Conservation (phyloP, 2,888 invertebrate genomes). For the Euclidia mi region DNA sequence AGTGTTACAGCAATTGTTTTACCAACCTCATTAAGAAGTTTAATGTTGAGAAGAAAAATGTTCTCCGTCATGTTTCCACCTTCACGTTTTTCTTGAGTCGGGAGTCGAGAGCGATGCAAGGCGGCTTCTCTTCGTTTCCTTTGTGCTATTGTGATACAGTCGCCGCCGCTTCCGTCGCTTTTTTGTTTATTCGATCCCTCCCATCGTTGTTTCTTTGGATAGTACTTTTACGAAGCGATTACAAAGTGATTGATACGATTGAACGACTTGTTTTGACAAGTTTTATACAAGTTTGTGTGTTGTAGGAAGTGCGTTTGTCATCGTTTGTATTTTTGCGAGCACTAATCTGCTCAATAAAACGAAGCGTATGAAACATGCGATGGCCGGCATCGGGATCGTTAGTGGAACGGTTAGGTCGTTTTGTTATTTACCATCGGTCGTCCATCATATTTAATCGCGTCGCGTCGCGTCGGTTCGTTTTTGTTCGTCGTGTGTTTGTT, state of each 20-base stretch:
- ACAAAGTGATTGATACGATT: constrained; percentile 71
- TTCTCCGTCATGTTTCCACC: constrained; percentile 71
- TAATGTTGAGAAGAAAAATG: constrained; percentile 80
- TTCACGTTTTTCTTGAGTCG: constrained; percentile 54
- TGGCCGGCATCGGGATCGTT: constrained; percentile 75
- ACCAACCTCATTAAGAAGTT: constrained; percentile 86
- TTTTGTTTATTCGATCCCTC: constrained; percentile 71
- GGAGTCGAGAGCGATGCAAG: too few relatives aligned
- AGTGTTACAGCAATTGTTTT: constrained; percentile 88
- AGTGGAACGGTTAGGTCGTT: constrained; percentile 78
- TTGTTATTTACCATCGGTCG: constrained; percentile 76
- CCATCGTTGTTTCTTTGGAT: constrained; percentile 68
- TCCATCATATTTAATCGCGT: constrained; percentile 85
- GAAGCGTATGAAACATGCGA: constrained; percentile 71
- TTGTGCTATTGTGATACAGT: constrained; percentile 74
- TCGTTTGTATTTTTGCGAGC: constrained; percentile 44
- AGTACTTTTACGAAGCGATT: too few relatives aligned
- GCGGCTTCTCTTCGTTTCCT: constrained; percentile 48
- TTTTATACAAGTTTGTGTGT: constrained; percentile 36
- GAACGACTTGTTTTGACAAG: constrained; percentile 40
- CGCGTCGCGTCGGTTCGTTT: constrained; percentile 69
- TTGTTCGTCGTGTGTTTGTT: constrained; percentile 61
- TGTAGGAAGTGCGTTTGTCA: constrained; percentile 34
- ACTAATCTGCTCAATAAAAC: constrained; percentile 74
- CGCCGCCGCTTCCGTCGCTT: constrained; percentile 67